phyloP scores from a whole-genome alignment of 2,888 invertebrate genomes.

The Dioctria linearis region DNA sequence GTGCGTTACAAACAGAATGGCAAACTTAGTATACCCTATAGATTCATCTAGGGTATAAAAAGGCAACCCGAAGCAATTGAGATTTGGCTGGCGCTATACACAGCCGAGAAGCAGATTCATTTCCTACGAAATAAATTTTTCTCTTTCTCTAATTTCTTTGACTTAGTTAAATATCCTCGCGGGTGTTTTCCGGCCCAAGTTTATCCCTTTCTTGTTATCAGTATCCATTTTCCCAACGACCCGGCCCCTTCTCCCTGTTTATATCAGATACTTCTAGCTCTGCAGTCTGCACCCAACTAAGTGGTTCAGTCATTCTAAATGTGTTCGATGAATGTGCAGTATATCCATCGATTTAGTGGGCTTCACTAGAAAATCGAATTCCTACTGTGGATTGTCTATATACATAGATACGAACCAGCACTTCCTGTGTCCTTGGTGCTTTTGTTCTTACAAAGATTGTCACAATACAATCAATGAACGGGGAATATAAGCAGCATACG shows the following conservation, averaged over 20 bases:
- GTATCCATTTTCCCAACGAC: constrained; percentile 19
- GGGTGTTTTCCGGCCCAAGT: constrained; percentile 51
- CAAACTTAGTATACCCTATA: too few relatives aligned
- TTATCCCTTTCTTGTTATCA: constrained; percentile 46
- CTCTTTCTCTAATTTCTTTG: constrained; percentile 36
- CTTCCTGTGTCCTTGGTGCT: constrained; percentile 20
- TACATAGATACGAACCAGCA: constrained; percentile 5
- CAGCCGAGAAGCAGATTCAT: constrained; percentile 41
- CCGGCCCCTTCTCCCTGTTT: neutral
- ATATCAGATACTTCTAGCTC: constrained; percentile 7
- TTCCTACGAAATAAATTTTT: constrained; percentile 44
- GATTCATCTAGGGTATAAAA: too few relatives aligned
- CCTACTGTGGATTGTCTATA: constrained; percentile 10
- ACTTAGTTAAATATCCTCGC: constrained; percentile 54
- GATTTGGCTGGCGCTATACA: neutral
- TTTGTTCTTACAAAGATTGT: constrained; percentile 42
- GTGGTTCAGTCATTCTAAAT: constrained; percentile 25
- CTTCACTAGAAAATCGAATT: neutral
- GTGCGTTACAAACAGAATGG: too few relatives aligned
- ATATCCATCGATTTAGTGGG: constrained; percentile 23
- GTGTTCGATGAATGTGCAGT: constrained; percentile 11
- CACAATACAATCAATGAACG: constrained; percentile 30
- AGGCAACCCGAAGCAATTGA: too few relatives aligned
- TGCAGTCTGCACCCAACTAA: constrained; percentile 34
- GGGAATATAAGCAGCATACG: constrained; percentile 4